phyloP scores from a whole-genome alignment of 2,888 invertebrate species.

The Enoplolaimus lenunculus region DNA sequence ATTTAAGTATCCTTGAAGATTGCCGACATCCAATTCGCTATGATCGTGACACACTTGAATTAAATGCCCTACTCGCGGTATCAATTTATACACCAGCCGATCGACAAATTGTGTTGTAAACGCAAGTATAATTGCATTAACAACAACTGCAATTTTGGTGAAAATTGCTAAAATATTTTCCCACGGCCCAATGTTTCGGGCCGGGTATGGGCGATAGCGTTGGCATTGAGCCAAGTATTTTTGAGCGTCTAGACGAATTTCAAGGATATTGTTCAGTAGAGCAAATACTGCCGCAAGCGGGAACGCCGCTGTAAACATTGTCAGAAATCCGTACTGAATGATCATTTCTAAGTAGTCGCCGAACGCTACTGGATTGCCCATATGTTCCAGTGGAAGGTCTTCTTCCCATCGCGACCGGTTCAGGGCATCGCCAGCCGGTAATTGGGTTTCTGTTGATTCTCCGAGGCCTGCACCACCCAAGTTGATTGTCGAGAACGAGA shows the following conservation, averaged over 20 bases:
- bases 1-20: background rate
- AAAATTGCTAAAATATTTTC: background rate
- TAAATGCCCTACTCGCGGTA: background rate
- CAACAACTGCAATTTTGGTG: background rate
- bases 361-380: slow-evolving; percentile 10
- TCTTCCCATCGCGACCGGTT: background rate
- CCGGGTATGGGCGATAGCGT: background rate
- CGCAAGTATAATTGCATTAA: background rate
- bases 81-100: background rate
- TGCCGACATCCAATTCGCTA: too few species aligned
- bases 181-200: background rate
- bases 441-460: background rate
- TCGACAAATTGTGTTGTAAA: slow-evolving; percentile 13
- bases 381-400: background rate
- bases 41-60: background rate
- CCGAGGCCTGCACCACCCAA: background rate
- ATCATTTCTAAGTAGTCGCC: slow-evolving; percentile 12
- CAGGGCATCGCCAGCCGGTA: too few species aligned
- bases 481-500: too few species aligned
- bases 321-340: slow-evolving; percentile 14
- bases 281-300: slow-evolving; percentile 11
- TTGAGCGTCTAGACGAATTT: background rate
- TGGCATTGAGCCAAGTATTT: background rate
- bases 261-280: background rate
- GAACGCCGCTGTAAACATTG: slow-evolving; percentile 4